A percentile compares a stretch with the other conserved stretches of the same genome.
Evolutionary conservation across 2,113 vertebrate species (phyloP).

Genomic region (Ptilonorhynchus violaceus): DNA sequence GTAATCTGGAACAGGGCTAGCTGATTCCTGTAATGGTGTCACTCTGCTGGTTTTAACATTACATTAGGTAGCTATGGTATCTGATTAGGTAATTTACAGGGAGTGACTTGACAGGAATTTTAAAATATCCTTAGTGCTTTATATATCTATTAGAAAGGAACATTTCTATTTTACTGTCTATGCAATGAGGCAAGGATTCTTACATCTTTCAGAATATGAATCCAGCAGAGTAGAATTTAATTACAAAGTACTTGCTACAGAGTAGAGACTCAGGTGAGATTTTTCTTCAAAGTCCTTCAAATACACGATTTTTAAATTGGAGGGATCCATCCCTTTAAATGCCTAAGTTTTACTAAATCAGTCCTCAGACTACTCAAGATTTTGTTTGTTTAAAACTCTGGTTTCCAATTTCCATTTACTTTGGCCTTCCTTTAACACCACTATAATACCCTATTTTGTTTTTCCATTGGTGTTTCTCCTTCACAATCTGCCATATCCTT

Average conservation of each 20-base stretch:
- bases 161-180: constrained; percentile 25
- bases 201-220: not conserved
- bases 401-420: not conserved
- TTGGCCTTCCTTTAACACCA: not conserved
- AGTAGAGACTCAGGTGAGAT: not conserved
- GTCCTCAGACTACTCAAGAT: not conserved
- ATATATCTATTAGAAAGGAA: constrained; percentile 29
- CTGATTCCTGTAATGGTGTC: constrained; percentile 24
- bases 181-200: not conserved
- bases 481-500: not conserved
- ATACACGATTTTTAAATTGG: not conserved
- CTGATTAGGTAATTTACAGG: constrained; percentile 48
- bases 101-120: constrained; percentile 41
- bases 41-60: constrained; percentile 44
- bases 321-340: not conserved
- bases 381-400: not conserved
- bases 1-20: constrained; percentile 18
- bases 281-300: not conserved
- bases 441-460: not conserved
- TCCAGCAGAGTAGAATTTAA: constrained; percentile 11
- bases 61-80: constrained; percentile 34
- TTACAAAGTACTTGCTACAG: not conserved
- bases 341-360: not conserved
- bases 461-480: not conserved
- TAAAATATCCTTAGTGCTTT: constrained; percentile 28